Evolutionary conservation across 2,888 invertebrate species (phyloP).

Genomic region (Drosophila cyrtoloma): DNA sequence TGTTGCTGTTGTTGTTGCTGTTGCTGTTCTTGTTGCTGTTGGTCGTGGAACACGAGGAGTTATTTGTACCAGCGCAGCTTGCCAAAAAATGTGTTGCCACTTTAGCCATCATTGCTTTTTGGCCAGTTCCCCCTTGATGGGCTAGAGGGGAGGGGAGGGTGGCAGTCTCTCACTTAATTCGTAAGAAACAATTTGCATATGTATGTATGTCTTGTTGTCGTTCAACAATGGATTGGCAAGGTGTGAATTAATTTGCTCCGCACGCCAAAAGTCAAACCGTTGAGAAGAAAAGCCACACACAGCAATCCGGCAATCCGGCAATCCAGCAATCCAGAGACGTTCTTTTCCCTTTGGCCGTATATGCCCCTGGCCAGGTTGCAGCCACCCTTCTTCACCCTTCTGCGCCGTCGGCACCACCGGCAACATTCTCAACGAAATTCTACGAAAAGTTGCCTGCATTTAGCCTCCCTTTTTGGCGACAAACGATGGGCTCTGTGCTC

Average conservation of each 20-base stretch:
- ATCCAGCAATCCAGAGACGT: background rate
- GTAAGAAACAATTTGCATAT: conserved; percentile 83
- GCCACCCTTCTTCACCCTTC: conserved; percentile 36
- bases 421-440: conserved; percentile 58
- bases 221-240: conserved; percentile 80
- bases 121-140: background rate
- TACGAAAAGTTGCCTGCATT: conserved; percentile 63
- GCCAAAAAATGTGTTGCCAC: conserved; percentile 43
- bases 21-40: background rate
- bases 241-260: conserved; percentile 84
- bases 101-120: conserved; percentile 25
- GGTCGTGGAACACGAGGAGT: conserved; percentile 56
- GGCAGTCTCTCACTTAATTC: conserved; percentile 61
- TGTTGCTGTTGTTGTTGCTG: background rate
- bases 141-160: background rate
- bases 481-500: conserved; percentile 3
- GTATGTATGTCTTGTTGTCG: conserved; percentile 59
- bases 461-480: conserved; percentile 49
- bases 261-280: conserved; percentile 70
- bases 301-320: conserved; percentile 27
- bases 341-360: conserved; percentile 7
- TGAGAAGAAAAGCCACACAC: conserved; percentile 73
- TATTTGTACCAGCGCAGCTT: conserved; percentile 57
- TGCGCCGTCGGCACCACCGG: background rate
- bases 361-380: conserved; percentile 1